Evolutionary conservation across 2,113 vertebrate species (phyloP), one percentile per base, ranked within the genome.

Genomic region (Ibidorhyncha struthersii): DNA sequence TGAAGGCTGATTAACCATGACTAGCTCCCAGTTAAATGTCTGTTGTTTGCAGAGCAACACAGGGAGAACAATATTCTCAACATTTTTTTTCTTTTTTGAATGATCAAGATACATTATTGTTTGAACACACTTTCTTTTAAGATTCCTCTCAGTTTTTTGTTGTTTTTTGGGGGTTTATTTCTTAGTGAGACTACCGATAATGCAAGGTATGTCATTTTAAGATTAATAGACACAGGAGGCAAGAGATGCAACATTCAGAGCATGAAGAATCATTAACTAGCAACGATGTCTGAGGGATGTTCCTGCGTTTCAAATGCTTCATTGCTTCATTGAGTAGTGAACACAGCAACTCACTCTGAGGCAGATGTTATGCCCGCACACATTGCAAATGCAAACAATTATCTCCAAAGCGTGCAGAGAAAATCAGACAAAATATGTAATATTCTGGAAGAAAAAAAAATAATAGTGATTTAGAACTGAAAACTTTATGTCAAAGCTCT

Each of bases 181-280:
- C 56, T 82, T 41, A 45, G 29, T 49, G 50, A 91, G 69, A 52
- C 15, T 59, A 45, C 22, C 66, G 25, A 52, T 67, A 70, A 61
- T 45, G 61, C 63, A 92, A 94, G 41, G 53, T 78, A 10, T 92
- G 73, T 97, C 80, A 85, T 97, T 98, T 97, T 88, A 96, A 97
- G 96, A 98, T 98, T 95, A 97, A 98, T 96, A 96, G 89, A 80
- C 95, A 95, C 43, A 19, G 30, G n/a, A 89, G 90, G 79, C 73
- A 93, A 96, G 93, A 97, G 91, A 89, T 93, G 96, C 92, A 94
- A 55, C 74, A 95, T 92, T 96, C 86, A 70, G 55, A 98, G 97
- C 97, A 97, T 97, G 97, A 98, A 97, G 94, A 96, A 94, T 97
- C 97, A 97, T 97, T 98, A 98, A 96, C 87, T 55, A 95, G 90